Evolutionary conservation across 2,888 invertebrate genomes (phyloP).

Genomic region (Ligdia adustata): DNA sequence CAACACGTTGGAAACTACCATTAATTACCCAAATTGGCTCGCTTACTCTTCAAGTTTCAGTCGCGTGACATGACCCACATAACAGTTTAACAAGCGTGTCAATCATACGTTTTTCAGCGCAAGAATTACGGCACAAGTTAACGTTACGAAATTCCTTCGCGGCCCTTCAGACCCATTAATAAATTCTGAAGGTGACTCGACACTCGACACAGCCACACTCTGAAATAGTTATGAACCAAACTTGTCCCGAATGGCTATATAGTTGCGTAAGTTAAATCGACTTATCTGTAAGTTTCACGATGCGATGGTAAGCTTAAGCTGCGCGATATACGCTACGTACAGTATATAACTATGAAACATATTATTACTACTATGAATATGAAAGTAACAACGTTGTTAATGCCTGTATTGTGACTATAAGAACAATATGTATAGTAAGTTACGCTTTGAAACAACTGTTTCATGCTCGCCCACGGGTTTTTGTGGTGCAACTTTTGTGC

Average conservation of each 20-base stretch:
- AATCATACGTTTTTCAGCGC: conserved; percentile 46
- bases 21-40: conserved; percentile 13
- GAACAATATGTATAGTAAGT: too few relatives aligned
- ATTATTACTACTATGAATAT: too few relatives aligned
- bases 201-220: conserved; percentile 20
- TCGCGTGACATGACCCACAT: conserved; percentile 46
- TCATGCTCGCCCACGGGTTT: conserved; percentile 10
- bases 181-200: conserved; percentile 27
- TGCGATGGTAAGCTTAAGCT: too few relatives aligned
- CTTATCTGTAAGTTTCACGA: conserved; percentile 6
- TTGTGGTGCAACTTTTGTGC: too few relatives aligned
- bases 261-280: conserved; percentile 15
- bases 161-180: conserved; percentile 24
- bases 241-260: too few relatives aligned
- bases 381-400: too few relatives aligned
- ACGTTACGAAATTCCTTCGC: conserved; percentile 21
- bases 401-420: too few relatives aligned
- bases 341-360: too few relatives aligned
- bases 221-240: conserved; percentile 27
- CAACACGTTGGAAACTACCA: conserved; percentile 1
- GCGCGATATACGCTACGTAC: not conserved
- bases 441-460: conserved; percentile 6
- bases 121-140: conserved; percentile 33
- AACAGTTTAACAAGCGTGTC: conserved; percentile 43
- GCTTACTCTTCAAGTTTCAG: conserved; percentile 18